Evolutionary conservation across 2,113 vertebrate genomes (phyloP), one percentile per base, ranked within the genome.

Genomic region (Podarcis raffonei): DNA sequence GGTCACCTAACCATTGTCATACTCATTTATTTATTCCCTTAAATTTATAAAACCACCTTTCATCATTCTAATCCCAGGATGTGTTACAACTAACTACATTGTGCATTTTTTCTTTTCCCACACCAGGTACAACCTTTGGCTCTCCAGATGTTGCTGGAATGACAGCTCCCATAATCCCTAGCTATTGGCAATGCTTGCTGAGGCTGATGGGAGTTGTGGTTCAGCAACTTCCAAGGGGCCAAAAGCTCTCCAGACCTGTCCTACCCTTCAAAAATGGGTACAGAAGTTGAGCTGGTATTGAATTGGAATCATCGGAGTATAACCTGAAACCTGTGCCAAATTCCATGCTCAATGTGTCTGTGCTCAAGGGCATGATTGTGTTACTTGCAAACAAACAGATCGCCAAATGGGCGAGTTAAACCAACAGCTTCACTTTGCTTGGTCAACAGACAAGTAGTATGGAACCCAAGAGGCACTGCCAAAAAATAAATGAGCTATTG

Each of bases 401-500:
- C 27, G 53, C 57, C 27, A 20, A 86, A 42, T 25, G 59, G 23
- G 23, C 27, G 3, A 39, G 16, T 85, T 77, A 62, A 77, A 77
- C 57, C 27, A 65, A 77, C 65, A 15, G 57, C 1, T 3, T 30
- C 27, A 11, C 59, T 72, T 53, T 35, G 32, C 48, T 85, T 85
- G 53, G 48, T 32, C 25, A 65, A 77, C 39, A 62, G 66, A n/a
- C 57, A 39, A 30, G 16, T 30, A 2, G 42, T 42, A 32, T 65
- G 35, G 25, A 42, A 66, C 27, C 11, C 27, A 85, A 42, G 25
- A 39, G 57, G 35, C 6, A 30, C 15, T 65, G 72, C 59, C 84
- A 86, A 86, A 68, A 78, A 86, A 86, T 48, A 68, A 86, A 86
- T 86, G 75, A 68, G 30, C 35, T 86, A 77, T 86, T 71, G 59